Conservation (phyloP, 2,797 vertebrate genomes). For the Euphonia xanthogaster region DNA sequence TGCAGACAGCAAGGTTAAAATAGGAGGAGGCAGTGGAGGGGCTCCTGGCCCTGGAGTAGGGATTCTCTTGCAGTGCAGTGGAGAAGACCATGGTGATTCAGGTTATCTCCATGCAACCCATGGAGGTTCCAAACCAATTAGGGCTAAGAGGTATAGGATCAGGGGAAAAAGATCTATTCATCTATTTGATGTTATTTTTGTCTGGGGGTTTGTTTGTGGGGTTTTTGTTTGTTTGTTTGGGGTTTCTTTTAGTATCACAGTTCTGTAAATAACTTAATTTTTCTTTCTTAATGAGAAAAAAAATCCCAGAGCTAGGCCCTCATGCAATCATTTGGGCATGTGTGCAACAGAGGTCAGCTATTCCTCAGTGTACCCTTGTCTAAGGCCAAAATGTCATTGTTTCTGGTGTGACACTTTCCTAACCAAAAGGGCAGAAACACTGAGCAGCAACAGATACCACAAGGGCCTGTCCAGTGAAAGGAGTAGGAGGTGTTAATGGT, state of each 20-base stretch:
- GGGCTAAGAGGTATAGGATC: rapidly evolving
- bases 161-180: rapidly evolving
- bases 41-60: rapidly evolving
- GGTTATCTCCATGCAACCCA: neutral
- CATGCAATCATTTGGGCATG: neutral
- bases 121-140: neutral
- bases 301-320: neutral
- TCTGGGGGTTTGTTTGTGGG: neutral
- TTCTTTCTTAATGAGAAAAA: neutral
- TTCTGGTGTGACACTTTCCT: neutral
- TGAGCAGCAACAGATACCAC: neutral
- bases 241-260: neutral
- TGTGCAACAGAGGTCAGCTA: neutral
- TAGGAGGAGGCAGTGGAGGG: neutral
- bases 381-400: neutral
- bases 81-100: neutral
- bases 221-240: neutral
- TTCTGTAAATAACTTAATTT: neutral
- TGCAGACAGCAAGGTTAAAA: neutral
- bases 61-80: neutral
- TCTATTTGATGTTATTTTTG: neutral
- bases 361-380: neutral
- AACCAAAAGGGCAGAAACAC: neutral
- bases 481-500: rapidly evolving
- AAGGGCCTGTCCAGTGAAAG: neutral